Conservation (phyloP, 2,797 vertebrate species). For the Amniataba percoides region DNA sequence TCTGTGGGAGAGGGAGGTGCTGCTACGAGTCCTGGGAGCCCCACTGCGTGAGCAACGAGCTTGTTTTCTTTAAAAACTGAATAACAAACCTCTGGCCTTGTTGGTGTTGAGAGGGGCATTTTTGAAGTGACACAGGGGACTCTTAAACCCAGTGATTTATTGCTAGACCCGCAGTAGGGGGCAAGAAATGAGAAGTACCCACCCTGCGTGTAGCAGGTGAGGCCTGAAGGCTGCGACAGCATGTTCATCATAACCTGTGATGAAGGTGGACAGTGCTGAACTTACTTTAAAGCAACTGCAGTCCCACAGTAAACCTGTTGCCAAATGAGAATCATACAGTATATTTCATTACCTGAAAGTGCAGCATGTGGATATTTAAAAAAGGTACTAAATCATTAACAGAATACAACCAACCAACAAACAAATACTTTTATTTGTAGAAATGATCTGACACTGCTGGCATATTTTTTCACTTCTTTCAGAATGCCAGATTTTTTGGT, state of each 20-base stretch:
- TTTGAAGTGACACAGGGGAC: conserved; percentile 64
- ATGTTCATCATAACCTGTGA: conserved; percentile 24
- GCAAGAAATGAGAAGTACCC: conserved; percentile 34
- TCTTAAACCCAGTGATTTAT: conserved; percentile 72
- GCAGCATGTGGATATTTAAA: neutral
- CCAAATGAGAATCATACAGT: neutral
- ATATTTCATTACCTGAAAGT: neutral
- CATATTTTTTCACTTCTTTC: too few species aligned
- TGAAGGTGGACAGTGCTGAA: conserved; percentile 13
- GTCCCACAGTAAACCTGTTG: neutral
- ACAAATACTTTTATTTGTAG: too few species aligned
- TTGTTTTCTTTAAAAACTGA: conserved; percentile 75
- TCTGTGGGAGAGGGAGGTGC: conserved; percentile 43
- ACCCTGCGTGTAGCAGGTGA: conserved; percentile 69
- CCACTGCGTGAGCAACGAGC: conserved; percentile 26
- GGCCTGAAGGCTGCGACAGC: conserved; percentile 46
- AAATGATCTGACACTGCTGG: too few species aligned
- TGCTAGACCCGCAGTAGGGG: conserved; percentile 28
- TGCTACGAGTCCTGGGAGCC: conserved; percentile 47
- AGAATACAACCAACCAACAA: neutral
- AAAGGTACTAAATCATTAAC: neutral
- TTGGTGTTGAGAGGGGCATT: conserved; percentile 62
- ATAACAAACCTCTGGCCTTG: conserved; percentile 71
- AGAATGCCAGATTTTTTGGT: too few species aligned
- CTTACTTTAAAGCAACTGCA: neutral